These are phyloP conservation scores for Craseonycteris thonglongyai DNA, from an alignment of 2,113 vertebrate species.

Conservation along the genomic window DNA sequence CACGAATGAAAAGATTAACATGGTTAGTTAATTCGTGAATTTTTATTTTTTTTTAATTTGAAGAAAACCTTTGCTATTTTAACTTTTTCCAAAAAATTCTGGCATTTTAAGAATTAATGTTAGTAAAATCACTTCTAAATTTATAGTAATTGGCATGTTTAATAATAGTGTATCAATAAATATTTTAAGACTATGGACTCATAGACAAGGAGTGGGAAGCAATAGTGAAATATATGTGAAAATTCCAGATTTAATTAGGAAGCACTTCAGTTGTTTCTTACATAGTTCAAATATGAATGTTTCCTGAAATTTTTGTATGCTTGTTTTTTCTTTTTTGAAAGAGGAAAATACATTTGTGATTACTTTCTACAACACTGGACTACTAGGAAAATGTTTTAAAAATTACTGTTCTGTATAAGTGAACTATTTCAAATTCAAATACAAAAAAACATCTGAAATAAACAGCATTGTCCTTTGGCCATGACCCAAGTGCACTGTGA, in stretches of 20 bases:
- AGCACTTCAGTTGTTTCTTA: conserved; percentile 18
- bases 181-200: conserved; percentile 9
- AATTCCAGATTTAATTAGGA: not conserved
- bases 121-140: conserved; percentile 6
- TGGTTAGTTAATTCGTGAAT: not conserved
- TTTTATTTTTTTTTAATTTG: not conserved
- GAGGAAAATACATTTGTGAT: conserved; percentile 42
- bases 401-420: conserved; percentile 66
- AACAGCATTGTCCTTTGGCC: conserved; percentile 52
- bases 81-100: conserved; percentile 36
- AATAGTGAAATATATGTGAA: not conserved
- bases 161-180: not conserved
- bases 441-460: conserved; percentile 17
- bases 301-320: conserved; percentile 42
- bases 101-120: conserved; percentile 33
- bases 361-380: conserved; percentile 60
- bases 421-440: conserved; percentile 49
- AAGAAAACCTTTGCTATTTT: not conserved
- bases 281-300: conserved; percentile 39
- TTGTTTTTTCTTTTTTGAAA: conserved; percentile 17
- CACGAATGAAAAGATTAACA: not conserved
- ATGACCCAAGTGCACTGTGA: conserved; percentile 57
- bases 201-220: not conserved
- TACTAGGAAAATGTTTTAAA: conserved; percentile 50
- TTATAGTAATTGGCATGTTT: not conserved